Conservation (phyloP, 2,113 vertebrate species). For the Talpa occidentalis region DNA sequence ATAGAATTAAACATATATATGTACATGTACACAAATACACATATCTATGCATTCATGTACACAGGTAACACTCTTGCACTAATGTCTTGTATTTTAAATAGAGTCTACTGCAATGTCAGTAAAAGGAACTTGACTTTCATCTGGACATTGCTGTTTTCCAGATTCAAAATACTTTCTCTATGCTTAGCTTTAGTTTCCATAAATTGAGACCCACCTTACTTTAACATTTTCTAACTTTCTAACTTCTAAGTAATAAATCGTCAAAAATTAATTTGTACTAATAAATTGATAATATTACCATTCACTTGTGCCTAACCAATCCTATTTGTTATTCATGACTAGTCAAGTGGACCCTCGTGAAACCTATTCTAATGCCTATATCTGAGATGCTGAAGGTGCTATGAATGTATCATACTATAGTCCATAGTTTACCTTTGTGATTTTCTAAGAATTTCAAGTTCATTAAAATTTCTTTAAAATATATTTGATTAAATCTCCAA, state of each 20-base stretch:
- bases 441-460: neutral
- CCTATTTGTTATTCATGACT: neutral
- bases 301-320: neutral
- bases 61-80: neutral
- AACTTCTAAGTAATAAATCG: neutral
- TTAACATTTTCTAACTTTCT: neutral
- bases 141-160: neutral
- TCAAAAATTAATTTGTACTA: neutral
- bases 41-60: neutral
- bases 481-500: neutral
- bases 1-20: neutral
- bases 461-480: neutral
- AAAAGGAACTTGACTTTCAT: neutral
- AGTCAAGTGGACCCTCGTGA: neutral
- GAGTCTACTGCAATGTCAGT: neutral
- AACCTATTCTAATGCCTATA: neutral
- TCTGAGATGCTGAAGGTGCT: neutral
- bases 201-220: neutral
- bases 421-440: neutral
- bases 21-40: neutral
- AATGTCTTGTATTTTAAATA: neutral
- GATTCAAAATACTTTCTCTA: neutral
- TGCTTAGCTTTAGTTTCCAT: neutral
- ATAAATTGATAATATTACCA: neutral
- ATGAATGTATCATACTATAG: neutral